phyloP scores from a whole-genome alignment of 2,797 vertebrate genomes.

The Spondyliosoma cantharus region DNA sequence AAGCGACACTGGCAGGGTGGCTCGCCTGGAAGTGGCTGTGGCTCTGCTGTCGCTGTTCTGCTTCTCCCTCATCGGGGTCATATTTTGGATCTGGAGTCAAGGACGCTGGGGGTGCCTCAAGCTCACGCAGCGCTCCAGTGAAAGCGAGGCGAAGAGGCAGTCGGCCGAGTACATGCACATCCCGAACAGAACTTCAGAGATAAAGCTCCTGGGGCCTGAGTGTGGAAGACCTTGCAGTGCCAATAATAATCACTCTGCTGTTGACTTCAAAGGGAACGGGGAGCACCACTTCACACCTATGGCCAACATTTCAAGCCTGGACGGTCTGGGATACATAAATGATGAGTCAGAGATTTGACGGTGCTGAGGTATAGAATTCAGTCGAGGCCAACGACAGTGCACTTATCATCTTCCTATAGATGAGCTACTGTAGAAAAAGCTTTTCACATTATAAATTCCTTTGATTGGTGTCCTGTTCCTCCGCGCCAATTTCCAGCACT shows the following conservation, averaged over 20 bases:
- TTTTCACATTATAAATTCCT: conserved; percentile 50
- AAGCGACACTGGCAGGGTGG: conserved; percentile 32
- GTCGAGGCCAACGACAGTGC: conserved; percentile 17
- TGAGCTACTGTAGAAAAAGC: conserved; percentile 21
- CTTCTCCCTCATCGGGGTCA: conserved; percentile 66
- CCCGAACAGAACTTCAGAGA: conserved; percentile 71
- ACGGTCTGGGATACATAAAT: conserved; percentile 82
- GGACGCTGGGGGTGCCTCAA: conserved; percentile 52
- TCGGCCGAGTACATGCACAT: conserved; percentile 70
- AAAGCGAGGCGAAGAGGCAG: conserved; percentile 51
- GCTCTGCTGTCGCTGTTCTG: conserved; percentile 75
- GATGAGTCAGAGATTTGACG: conserved; percentile 86
- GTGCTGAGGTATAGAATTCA: conserved; percentile 47
- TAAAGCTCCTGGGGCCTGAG: conserved; percentile 60
- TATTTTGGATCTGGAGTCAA: conserved; percentile 74
- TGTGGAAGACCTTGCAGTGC: conserved; percentile 54
- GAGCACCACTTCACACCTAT: conserved; percentile 71
- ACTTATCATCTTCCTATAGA: conserved; percentile 52
- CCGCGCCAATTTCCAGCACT: conserved; percentile 21
- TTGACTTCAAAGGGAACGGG: conserved; percentile 77
- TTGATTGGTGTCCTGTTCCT: conserved; percentile 34
- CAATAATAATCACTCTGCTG: conserved; percentile 79
- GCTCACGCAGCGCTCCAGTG: conserved; percentile 6
- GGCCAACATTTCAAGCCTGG: conserved; percentile 76
- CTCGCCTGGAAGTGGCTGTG: conserved; percentile 72